Conservation (phyloP, 2,113 vertebrate species). For the Apteryx owenii region DNA sequence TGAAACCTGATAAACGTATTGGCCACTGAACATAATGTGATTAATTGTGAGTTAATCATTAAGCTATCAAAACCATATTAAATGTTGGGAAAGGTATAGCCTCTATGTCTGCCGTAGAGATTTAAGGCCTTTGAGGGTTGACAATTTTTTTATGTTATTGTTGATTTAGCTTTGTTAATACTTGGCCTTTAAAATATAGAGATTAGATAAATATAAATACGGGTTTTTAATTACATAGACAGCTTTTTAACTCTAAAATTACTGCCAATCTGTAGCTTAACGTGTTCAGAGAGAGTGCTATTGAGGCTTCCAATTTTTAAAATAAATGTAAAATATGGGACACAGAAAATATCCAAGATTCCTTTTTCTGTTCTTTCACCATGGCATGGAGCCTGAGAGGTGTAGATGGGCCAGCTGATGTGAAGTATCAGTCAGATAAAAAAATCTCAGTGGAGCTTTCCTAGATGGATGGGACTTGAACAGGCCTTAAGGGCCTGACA, state of each 20-base stretch:
- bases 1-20: not conserved
- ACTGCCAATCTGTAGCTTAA: not conserved
- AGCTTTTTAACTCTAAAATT: not conserved
- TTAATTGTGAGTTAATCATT: not conserved
- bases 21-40: not conserved
- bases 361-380: not conserved
- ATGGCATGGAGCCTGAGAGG: not conserved
- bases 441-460: not conserved
- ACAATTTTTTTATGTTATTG: not conserved
- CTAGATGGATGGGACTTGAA: not conserved
- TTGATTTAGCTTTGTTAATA: conserved; percentile 1
- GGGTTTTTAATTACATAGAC: not conserved
- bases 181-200: conserved; percentile 35
- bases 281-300: not conserved
- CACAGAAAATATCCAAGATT: not conserved
- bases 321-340: not conserved
- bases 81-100: not conserved
- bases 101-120: not conserved
- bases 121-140: not conserved
- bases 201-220: not conserved
- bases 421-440: not conserved
- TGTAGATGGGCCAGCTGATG: not conserved
- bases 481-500: not conserved
- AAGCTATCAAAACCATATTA: not conserved
- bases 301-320: not conserved